Base-by-base conservation (phyloP, 2,888 invertebrate species). In the Enchytraeus crypticus region DNA sequence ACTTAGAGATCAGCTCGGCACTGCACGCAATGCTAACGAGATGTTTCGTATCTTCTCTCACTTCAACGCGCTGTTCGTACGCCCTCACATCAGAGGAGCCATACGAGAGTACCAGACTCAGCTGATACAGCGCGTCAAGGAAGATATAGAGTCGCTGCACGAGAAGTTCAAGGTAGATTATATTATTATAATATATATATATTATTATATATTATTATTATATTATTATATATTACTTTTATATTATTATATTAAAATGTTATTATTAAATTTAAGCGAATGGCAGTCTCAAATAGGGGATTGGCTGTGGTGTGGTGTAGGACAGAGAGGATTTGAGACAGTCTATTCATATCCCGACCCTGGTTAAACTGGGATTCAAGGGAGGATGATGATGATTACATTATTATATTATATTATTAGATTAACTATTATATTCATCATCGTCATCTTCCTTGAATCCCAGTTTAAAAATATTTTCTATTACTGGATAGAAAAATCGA, bases 91-190 rank as follows among this genome's bases (percentile, higher is more conserved):
- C 76, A 86, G 96, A 58, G 97, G 98, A 51, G 98, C 98, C 29
- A 99, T 99, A 70, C 84, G 97, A 51, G 98, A 98, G 81, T 98
- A 98, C 80, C 98, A 99, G 81, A 96, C 97, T 0, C 96, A 98
- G 79, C 84, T 99, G 59, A 98, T 99, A 76, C 96, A 97, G 76
- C 85, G 97, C 57, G 98, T 99, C 27, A 98, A 98, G 80, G 97
- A 97, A 75, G 98, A 99, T 75, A 99, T 99, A 71, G 96, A 96
- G 78, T 87, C 91, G 0, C 81, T 99, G 60, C 97, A 98, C 79
- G 95, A 96, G 77, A 97, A 97, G 79, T 97, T 97, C 75, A 97
- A 97, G 85, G 91, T 90, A 49, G 93, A 89, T 90, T 14, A 85
- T 26, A 51, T 51, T 11, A 26, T 8, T 5, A 3, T 27, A 11